Base-by-base conservation (phyloP, 2,888 invertebrate species). In the Chymomyza amoena region DNA sequence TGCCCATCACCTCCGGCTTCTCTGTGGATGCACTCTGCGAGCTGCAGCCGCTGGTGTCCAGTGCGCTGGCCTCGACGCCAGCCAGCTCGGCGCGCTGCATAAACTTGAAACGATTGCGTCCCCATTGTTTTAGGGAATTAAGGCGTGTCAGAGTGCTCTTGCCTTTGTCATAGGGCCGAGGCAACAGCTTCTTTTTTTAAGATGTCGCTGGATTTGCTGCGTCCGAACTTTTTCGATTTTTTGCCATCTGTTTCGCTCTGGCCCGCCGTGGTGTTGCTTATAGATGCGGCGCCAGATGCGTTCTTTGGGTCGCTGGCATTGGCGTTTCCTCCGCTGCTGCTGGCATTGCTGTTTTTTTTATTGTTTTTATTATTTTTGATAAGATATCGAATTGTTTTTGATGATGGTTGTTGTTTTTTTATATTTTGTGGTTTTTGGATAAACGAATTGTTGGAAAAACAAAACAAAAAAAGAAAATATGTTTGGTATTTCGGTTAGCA, bases 41-140 rank as follows among this genome's bases (percentile, higher is more conserved):
- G 45, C 83, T 82, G 73, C 88, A 81, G 18, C 84, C 84, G 70
- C 89, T 88, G 66, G 80, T 87, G 66, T 93, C 93, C 89, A 92
- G 92, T 79, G 79, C 90, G 65, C 81, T 78, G 69, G 70, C 68
- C 64, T 77, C 78, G 25, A 39, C 64, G 61, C 54, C 69, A 45
- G 77, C 69, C 32, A 90, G 86, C 32, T 90, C 90, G 18, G 64
- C 94, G 91, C 94, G 93, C 81, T 95, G 95, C 88, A 96, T 95
- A 89, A 96, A 93, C 90, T 94, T 94, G 90, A 97, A 93, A 80
- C 96, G 94, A 84, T 94, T 96, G 89, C 95, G 95, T 69, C 97
- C 96, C 97, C 97, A 97, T 89, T 96, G 96, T 91, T 96, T 96
- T 68, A 97, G 92, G 32, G 95, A 95, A 90, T 96, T 96, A 91